Evolutionary conservation across 2,113 vertebrate species (phyloP).

Genomic region (Paraplagusia blochii): DNA sequence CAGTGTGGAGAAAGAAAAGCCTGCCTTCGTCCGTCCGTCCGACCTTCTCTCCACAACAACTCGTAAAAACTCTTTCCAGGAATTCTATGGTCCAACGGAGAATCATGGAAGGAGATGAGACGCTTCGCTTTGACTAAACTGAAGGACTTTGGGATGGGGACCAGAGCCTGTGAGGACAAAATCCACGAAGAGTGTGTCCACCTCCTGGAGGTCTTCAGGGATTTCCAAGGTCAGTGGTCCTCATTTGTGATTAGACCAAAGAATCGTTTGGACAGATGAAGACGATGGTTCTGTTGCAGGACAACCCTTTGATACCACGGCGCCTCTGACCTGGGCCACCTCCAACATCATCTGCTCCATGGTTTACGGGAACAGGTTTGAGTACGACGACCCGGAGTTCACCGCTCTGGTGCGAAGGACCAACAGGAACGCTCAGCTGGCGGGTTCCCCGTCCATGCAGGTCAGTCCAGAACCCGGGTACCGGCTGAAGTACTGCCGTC

Average conservation of each 20-base stretch:
- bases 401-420: constrained; percentile 8
- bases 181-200: constrained; percentile 40
- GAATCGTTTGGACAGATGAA: too few relatives aligned
- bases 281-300: too few relatives aligned
- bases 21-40: too few relatives aligned
- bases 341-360: constrained; percentile 57
- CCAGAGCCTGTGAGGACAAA: constrained; percentile 47
- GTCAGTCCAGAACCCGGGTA: too few relatives aligned
- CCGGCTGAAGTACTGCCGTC: too few relatives aligned
- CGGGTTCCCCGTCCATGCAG: constrained; percentile 3
- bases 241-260: too few relatives aligned
- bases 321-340: background rate
- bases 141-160: constrained; percentile 61
- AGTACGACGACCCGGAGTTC: constrained; percentile 46
- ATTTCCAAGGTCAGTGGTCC: constrained; percentile 21
- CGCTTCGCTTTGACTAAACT: constrained; percentile 48
- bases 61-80: too few relatives aligned
- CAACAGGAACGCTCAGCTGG: background rate
- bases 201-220: constrained; percentile 26
- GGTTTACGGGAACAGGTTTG: constrained; percentile 54
- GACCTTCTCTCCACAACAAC: too few relatives aligned
- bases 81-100: constrained; percentile 31
- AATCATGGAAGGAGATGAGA: constrained; percentile 57
- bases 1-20: too few relatives aligned
- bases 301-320: background rate